Conservation (phyloP, 1,140 invertebrate species). For the Cryptotermes secundus region DNA sequence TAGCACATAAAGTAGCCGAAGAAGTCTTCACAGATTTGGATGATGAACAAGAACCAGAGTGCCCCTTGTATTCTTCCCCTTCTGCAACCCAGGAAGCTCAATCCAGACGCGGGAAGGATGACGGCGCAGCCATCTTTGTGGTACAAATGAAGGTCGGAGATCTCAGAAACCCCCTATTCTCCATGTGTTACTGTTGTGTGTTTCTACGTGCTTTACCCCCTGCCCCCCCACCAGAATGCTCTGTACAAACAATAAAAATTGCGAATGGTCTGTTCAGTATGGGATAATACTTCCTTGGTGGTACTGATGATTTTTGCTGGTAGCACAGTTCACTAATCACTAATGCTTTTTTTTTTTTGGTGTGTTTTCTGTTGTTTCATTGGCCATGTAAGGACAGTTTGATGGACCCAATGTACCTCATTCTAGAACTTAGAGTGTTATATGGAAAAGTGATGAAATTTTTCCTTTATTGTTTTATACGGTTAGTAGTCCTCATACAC, state of each 20-base stretch:
- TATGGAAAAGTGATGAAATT: not conserved
- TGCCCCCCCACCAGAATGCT: not conserved
- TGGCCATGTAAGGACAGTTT: not conserved
- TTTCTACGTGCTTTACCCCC: not conserved
- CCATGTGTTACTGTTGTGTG: not conserved
- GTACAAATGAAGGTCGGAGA: constrained; percentile 2
- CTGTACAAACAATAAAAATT: not conserved
- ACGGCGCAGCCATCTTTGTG: not conserved
- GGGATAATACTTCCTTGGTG: not conserved
- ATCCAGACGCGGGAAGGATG: not conserved
- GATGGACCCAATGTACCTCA: constrained; percentile 6
- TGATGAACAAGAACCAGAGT: constrained; percentile 33
- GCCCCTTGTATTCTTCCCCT: not conserved
- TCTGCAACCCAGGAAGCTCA: not conserved
- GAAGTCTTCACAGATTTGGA: constrained; percentile 40
- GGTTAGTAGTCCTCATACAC: too few relatives aligned
- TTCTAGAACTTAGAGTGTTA: not conserved
- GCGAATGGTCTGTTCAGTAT: not conserved
- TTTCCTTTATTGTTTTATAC: too few relatives aligned
- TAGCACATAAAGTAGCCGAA: constrained; percentile 42
- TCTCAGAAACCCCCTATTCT: not conserved
- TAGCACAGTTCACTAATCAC: constrained; percentile 9
- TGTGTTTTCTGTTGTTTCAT: not conserved
- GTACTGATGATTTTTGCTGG: not conserved
- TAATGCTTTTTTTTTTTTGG: not conserved